Base-by-base conservation (phyloP, 2,797 vertebrate species). In the Cheirogaleus major region DNA sequence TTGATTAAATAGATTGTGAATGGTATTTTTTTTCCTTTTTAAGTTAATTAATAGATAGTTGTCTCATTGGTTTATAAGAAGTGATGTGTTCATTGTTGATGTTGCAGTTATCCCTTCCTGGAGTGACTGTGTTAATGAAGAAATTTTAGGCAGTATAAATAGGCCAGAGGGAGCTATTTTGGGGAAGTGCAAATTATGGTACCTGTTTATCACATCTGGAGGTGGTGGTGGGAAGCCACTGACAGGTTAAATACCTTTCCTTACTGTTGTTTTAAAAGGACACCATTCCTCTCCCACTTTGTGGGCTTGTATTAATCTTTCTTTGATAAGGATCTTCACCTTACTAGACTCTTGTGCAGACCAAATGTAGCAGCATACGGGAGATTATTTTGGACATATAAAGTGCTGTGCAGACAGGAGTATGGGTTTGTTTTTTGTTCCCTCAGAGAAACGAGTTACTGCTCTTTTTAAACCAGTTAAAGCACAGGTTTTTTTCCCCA, bases 381-480 rank as follows among this genome's bases (percentile, higher is more conserved):
- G 22, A 69, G 35, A 11, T 91, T 57, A 76, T 91, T 93, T 94
- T 96, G 69, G 52, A 52, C 70, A 63, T 88, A 41, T 20, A 84
- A 84, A 82, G 41, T 83, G 23, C 45, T 41, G 0, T 67, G 6
- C 59, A 52, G 43, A 61, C 4, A 59, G 7, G n/a, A 81, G 25
- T 87, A 35, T 67, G 38, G 43, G 7, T 52, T 63, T 41, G 55
- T 61, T 95, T 73, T 75, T 82, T 73, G 57, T 52, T 32, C 38
- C 22, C 7, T 32, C n/a, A 59, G 48, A 75, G 20, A 72, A 84
- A 57, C 22, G 57, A 75, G 41, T 82, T 65, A 81, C 25, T 81
- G 7, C 38, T 81, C 38, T 80, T 91, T 87, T 50, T 79, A 57
- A 91, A 85, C 43, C 70, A 91, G 15, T 32, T 85, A 82, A 87